Conservation (phyloP, 1,140 invertebrate species). For the Harpegnathos saltator region DNA sequence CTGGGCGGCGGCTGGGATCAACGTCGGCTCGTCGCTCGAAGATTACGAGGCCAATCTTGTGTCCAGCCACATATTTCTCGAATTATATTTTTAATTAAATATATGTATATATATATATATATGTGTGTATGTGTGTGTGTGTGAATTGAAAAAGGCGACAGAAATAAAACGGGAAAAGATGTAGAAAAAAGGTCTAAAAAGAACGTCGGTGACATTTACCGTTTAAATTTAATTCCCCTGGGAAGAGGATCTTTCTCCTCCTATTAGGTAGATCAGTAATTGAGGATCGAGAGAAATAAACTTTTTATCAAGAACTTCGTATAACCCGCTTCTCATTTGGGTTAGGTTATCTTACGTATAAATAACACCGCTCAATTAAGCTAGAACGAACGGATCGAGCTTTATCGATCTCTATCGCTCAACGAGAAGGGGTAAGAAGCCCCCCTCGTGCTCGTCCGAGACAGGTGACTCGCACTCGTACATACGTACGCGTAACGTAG, state of each 20-base stretch:
- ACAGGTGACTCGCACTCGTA: conserved; percentile 29
- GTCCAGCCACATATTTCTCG: neutral
- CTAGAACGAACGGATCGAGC: conserved; percentile 16
- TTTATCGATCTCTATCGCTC: conserved; percentile 33
- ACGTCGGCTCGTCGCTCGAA: neutral
- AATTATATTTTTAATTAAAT: neutral
- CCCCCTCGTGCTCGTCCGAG: neutral
- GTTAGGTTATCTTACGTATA: conserved; percentile 1
- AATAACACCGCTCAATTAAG: conserved; percentile 1
- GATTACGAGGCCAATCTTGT: conserved; percentile 22
- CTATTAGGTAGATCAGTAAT: neutral
- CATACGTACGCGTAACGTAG: conserved; percentile 14
- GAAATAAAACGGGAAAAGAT: too few species aligned
- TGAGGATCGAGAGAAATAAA: neutral
- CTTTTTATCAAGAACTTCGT: neutral
- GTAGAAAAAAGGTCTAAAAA: too few species aligned
- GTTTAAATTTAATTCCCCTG: neutral
- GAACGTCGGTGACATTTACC: too few species aligned
- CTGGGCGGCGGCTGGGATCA: neutral
- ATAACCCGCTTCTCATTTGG: neutral
- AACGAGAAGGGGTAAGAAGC: conserved; percentile 2
- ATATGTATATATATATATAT: too few species aligned
- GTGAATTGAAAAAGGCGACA: too few species aligned
- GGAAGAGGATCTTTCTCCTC: neutral
- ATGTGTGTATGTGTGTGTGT: too few species aligned